These are phyloP conservation scores for Atlantisia rogersi DNA, from an alignment of 2,113 vertebrate genomes.

Conservation along the genomic window DNA sequence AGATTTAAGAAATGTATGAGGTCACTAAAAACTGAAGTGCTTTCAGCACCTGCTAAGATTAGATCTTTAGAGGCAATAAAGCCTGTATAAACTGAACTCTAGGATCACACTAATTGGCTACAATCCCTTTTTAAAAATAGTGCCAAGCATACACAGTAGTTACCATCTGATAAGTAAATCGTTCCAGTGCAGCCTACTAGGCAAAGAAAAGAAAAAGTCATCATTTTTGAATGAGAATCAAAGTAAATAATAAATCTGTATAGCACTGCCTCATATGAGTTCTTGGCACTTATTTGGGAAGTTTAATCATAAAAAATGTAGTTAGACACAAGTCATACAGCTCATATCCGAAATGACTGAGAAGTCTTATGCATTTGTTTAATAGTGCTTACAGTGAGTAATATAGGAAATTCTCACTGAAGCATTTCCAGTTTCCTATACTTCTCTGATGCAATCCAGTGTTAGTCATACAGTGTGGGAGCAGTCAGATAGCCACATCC, in stretches of 20 bases:
- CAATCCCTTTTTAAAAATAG: neutral
- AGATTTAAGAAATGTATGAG: constrained; percentile 14
- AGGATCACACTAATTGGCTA: constrained; percentile 8
- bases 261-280: neutral
- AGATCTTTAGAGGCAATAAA: constrained; percentile 34
- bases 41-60: constrained; percentile 14
- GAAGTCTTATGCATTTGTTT: neutral
- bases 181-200: neutral
- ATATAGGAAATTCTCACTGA: neutral
- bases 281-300: neutral
- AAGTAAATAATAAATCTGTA: constrained; percentile 3
- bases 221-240: constrained; percentile 31
- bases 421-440: neutral
- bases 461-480: neutral
- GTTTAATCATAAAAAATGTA: neutral
- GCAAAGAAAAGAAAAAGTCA: neutral
- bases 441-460: neutral
- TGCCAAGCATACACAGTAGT: neutral
- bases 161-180: constrained; percentile 6
- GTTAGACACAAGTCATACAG: neutral
- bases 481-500: neutral
- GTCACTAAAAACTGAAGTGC: constrained; percentile 1
- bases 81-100: neutral
- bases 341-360: neutral
- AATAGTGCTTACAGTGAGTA: constrained; percentile 11